Base-by-base conservation (phyloP, 2,888 invertebrate species). In the Machimus rusticus region DNA sequence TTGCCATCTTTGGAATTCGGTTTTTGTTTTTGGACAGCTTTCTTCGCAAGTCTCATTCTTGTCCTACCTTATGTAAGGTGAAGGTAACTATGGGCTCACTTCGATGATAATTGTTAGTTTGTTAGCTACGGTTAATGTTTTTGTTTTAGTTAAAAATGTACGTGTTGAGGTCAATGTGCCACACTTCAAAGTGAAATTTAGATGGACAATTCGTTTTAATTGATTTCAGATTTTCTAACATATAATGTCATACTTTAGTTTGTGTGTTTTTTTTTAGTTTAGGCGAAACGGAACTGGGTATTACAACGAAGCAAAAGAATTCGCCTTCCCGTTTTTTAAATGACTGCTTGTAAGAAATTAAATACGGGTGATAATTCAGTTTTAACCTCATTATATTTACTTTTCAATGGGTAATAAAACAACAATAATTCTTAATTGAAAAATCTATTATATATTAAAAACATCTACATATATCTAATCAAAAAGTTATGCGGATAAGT, bases 21-120 rank as follows among this genome's bases (percentile, higher is more conserved):
- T 66, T 82, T 39, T 23, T 55, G 34, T 0, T 81, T 34, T 51
- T 81, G 16, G 5, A 23, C 78, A 28, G n/a, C 81, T 81, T 81
- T 81, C 81, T 51, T 81, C n/a, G 34, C 39, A 39, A 55, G 31
- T 34, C 19, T n/a, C 28, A 39, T 74, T 85, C 46, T 31, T 46
- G 39, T 23, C 31, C 55, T 3, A 28, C 46, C 66, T 84, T 84
- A 84, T 37, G 37, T 84, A 84, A 84, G 84, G 51, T 43, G 85
- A 85, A 85, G 85, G 74, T 74, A 85, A 31, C 19, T 12, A 4
- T 9, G 28, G 2, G 3, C 14, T 8, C 66, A 39, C 12, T 12
- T 39, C 12, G 9, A 1, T 34, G 0, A 34, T 4, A 5, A 23
- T 66, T 66, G 66, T 23, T 14, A 12, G 66, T 23, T 66, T 23